A percentile compares a stretch with the other conserved stretches of the same genome.
phyloP scores from a whole-genome alignment of 2,113 vertebrate species.

The Tauraco erythrolophus region DNA sequence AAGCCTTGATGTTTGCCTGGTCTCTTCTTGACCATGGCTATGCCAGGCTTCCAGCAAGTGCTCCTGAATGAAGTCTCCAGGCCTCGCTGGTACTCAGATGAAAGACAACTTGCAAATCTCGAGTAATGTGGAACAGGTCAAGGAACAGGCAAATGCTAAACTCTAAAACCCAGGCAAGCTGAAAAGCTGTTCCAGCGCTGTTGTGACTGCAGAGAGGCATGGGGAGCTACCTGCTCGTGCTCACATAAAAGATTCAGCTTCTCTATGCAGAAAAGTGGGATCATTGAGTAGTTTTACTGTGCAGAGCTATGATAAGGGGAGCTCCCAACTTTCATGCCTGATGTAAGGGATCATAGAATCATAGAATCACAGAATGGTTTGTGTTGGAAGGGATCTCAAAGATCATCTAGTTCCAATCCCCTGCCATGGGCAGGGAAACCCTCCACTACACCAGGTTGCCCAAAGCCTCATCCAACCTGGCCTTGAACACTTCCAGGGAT shows the following conservation, averaged over 20 bases:
- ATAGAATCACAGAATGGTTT: no score
- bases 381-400: no score
- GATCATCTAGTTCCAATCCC: no score
- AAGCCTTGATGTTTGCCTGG: neutral
- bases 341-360: neutral
- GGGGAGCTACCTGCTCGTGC: accelerated
- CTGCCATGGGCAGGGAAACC: no score
- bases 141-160: neutral
- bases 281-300: neutral
- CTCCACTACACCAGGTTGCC: no score
- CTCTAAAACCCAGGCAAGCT: neutral
- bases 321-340: neutral
- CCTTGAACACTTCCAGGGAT: no score
- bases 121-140: neutral
- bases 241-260: neutral
- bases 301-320: neutral
- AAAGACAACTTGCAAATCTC: neutral
- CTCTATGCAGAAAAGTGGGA: neutral
- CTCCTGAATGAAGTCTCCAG: neutral
- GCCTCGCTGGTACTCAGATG: neutral
- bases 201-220: neutral
- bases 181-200: neutral
- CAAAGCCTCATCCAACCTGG: no score
- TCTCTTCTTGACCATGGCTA: neutral
- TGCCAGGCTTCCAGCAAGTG: neutral